Percentiles rank a stretch among this genome's conserved stretches.
phyloP scores from a whole-genome alignment of 2,113 vertebrate species.

The Orcinus orca region DNA sequence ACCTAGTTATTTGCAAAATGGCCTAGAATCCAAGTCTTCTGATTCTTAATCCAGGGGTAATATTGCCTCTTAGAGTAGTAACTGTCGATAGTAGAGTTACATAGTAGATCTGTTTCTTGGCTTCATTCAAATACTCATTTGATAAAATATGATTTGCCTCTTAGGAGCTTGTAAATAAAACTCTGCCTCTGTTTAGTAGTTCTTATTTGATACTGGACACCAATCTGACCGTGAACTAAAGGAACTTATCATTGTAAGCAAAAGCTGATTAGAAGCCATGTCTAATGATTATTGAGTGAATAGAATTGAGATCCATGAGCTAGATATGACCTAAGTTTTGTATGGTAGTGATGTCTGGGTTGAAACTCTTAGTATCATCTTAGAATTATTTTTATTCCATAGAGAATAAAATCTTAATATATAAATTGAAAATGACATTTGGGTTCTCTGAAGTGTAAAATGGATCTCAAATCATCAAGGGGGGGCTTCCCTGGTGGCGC shows the following conservation, averaged over 20 bases:
- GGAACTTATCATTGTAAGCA: conserved; percentile 36
- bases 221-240: not conserved
- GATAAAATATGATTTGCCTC: conserved; percentile 49
- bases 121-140: conserved; percentile 42
- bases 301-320: not conserved
- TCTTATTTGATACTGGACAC: conserved; percentile 11
- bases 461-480: conserved; percentile 61
- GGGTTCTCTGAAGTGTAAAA: conserved; percentile 74
- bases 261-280: conserved; percentile 10
- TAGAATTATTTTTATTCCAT: conserved; percentile 44
- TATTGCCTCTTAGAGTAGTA: not conserved
- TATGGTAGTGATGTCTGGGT: conserved; percentile 17
- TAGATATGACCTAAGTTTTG: conserved; percentile 16
- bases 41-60: not conserved
- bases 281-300: not conserved
- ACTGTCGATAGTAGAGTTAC: not conserved
- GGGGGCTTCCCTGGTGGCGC: too few species aligned
- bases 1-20: conserved; percentile 26
- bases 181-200: not conserved
- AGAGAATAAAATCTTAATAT: conserved; percentile 68
- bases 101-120: conserved; percentile 30
- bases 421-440: conserved; percentile 66
- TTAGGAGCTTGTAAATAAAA: conserved; percentile 39
- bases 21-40: not conserved
- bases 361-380: conserved; percentile 42